phyloP scores from a whole-genome alignment of 2,888 invertebrate species.

The Atethmia centrago region DNA sequence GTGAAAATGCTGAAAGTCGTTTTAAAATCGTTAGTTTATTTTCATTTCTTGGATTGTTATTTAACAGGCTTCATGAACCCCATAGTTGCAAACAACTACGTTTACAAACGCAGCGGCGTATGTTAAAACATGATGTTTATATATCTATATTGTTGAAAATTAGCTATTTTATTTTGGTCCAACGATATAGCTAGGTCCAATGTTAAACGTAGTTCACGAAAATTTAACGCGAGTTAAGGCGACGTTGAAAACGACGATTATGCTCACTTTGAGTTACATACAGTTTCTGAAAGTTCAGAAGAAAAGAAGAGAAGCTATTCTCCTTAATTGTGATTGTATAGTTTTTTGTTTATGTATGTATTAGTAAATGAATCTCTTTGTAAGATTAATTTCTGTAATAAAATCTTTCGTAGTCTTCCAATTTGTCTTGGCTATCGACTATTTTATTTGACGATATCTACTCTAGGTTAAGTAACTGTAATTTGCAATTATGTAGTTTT shows the following conservation, averaged over 20 bases:
- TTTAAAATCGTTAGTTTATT: slow-evolving; percentile 31
- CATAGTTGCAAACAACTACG: slow-evolving; percentile 38
- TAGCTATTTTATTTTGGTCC: slow-evolving; percentile 89
- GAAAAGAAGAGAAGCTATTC: background rate
- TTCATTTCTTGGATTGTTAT: slow-evolving; percentile 17
- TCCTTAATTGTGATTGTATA: slow-evolving; percentile 33
- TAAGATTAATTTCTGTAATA: slow-evolving; percentile 33
- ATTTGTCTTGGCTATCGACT: slow-evolving; percentile 27
- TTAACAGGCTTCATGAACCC: slow-evolving; percentile 45
- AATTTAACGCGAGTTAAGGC: slow-evolving; percentile 74
- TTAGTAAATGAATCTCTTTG: slow-evolving; percentile 47
- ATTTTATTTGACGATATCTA: slow-evolving; percentile 30
- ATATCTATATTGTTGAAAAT: slow-evolving; percentile 87
- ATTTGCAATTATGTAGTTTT: slow-evolving; percentile 54
- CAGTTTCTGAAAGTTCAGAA: slow-evolving; percentile 64
- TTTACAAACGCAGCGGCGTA: slow-evolving; percentile 65
- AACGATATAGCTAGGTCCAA: slow-evolving; percentile 82
- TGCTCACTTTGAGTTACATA: slow-evolving; percentile 60
- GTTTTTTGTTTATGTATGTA: slow-evolving; percentile 22
- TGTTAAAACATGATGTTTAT: slow-evolving; percentile 79
- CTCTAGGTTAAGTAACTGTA: slow-evolving; percentile 42
- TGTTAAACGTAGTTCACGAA: slow-evolving; percentile 82
- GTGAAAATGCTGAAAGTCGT: slow-evolving; percentile 6
- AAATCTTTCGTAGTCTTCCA: slow-evolving; percentile 55
- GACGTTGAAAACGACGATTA: slow-evolving; percentile 61